Conservation (phyloP, 2,888 invertebrate species). For the Nomada hirtipes region DNA sequence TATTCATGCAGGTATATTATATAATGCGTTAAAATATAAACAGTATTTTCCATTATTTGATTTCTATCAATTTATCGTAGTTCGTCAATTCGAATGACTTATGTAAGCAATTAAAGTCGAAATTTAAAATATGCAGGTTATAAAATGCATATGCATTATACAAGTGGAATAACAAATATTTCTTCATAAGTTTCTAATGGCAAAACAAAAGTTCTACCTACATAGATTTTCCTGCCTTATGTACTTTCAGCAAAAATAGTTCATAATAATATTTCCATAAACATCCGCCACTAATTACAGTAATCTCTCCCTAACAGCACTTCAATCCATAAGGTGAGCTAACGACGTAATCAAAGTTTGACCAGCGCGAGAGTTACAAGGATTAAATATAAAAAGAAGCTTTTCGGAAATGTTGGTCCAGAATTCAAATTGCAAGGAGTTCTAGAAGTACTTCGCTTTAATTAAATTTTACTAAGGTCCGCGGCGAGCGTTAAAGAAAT, state of each 20-base stretch:
- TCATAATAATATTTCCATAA: neutral
- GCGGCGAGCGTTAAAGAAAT: neutral
- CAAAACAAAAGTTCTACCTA: too few relatives aligned
- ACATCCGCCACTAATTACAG: neutral
- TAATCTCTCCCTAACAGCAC: neutral
- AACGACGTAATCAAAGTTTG: neutral
- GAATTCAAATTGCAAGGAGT: slow-evolving; percentile 18
- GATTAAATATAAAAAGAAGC: slow-evolving; percentile 10
- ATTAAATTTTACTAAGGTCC: slow-evolving; percentile 16
- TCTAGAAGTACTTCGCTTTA: neutral
- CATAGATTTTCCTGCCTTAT: too few relatives aligned
- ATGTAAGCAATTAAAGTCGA: too few relatives aligned
- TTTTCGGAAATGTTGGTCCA: slow-evolving; percentile 3
- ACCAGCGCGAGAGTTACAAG: neutral
- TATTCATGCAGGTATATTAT: too few relatives aligned
- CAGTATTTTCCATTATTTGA: too few relatives aligned
- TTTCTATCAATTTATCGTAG: too few relatives aligned
- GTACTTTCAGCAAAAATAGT: neutral
- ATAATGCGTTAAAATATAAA: too few relatives aligned
- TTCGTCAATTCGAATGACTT: too few relatives aligned
- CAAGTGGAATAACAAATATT: too few relatives aligned
- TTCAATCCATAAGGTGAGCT: neutral
- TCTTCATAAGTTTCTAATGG: too few relatives aligned
- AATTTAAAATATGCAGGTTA: too few relatives aligned
- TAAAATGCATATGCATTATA: too few relatives aligned